Evolutionary conservation across 2,113 vertebrate species (phyloP), one percentile per base, ranked within the genome.

Genomic region (Verasper variegatus): DNA sequence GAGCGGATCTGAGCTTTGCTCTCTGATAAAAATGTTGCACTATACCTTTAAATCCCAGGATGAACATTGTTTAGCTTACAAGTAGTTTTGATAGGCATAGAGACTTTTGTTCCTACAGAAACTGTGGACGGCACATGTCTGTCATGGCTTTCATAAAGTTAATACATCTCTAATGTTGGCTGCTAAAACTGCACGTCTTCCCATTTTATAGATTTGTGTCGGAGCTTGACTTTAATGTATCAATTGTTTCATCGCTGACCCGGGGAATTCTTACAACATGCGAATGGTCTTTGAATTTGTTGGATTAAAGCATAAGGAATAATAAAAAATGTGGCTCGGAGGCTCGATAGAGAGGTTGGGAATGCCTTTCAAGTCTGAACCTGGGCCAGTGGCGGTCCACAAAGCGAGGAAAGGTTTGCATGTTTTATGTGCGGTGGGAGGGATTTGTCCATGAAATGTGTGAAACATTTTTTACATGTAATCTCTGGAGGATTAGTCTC

Each of bases 351-450:
- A 89, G 85, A 82, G 62, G 69, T 73, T 75, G 73, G 68, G 65
- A 86, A 84, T 87, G 86, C 61, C 87, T 91, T 90, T 91, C 79
- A 88, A 81, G 80, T 91, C 68, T 90, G 71, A 83, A 85, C 78
- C 88, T 87, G 86, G 74, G 74, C 74, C 70, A 83, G 84, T 80
- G 86, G 71, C 76, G 27, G 73, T 78, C 81, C 71, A 71, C 67
- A 81, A 77, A 85, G 79, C 85, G 55, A 89, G 82, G 75, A 91
- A 92, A 78, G 83, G 62, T 86, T 86, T 66, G 12, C 56, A 54
- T 76, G 58, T 83, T 88, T 88, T 86, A 89, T 89, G 74, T 84
- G 72, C 55, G 75, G 66, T 85, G 81, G 81, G 89, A 76, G 84
- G 69, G 52, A 51, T 82, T 57, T 84, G 82, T 83, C 71, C 37